phyloP scores from a whole-genome alignment of 1,140 invertebrate genomes.

The Pararge aegeria region DNA sequence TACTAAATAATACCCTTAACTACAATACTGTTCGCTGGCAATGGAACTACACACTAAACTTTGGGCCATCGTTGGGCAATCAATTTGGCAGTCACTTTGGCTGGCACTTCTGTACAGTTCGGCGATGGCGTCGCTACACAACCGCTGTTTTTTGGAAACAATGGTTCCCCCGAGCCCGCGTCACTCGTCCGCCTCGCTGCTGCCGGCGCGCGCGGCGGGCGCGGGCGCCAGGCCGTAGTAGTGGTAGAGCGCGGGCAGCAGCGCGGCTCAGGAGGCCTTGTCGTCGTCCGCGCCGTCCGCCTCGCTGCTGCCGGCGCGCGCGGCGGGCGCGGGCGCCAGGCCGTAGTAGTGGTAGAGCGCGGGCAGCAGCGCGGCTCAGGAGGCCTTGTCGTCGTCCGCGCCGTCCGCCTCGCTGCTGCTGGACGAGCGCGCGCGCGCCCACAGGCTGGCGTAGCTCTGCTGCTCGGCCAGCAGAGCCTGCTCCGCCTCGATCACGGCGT shows the following conservation, averaged over 20 bases:
- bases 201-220: constrained; percentile 9
- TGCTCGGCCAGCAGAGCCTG: constrained; percentile 67
- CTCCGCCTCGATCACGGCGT: constrained; percentile 62
- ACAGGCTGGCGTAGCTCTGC: constrained; percentile 65
- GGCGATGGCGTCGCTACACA: no score
- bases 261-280: constrained; percentile 51
- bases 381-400: constrained; percentile 45
- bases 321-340: constrained; percentile 16
- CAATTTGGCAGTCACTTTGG: not conserved
- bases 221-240: no score
- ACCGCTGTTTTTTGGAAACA: no score
- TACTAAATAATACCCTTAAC: no score
- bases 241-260: constrained; percentile 20
- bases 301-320: constrained; percentile 41
- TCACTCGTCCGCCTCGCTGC: not conserved
- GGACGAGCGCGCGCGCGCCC: constrained; percentile 55
- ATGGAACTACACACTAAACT: not conserved
- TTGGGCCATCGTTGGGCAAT: not conserved
- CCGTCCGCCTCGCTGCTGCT: constrained; percentile 38
- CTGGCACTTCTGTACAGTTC: no score
- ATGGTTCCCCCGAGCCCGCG: no score
- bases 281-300: constrained; percentile 37
- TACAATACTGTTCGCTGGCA: not conserved
- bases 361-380: constrained; percentile 46
- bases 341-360: not conserved